These are phyloP conservation scores for Danaus melanippus DNA, from an alignment of 1,140 invertebrate genomes.

Conservation along the genomic window DNA sequence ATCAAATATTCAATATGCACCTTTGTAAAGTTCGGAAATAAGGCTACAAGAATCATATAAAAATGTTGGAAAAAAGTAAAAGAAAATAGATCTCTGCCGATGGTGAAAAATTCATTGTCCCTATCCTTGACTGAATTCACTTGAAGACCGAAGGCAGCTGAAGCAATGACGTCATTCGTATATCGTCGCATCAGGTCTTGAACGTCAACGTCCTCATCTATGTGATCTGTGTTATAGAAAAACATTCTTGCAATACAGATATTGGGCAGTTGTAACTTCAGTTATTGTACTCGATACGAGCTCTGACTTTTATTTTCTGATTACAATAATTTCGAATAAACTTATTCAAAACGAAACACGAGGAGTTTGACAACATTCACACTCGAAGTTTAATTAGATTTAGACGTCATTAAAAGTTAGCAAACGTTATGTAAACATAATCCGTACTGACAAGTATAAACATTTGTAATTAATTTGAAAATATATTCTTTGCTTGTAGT, in stretches of 20 bases:
- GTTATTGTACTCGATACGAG: too few species aligned
- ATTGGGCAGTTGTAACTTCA: too few species aligned
- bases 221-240: constrained; percentile 18
- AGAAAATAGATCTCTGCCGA: too few species aligned
- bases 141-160: too few species aligned
- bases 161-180: constrained; percentile 75
- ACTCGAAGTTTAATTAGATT: constrained; percentile 16
- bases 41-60: too few species aligned
- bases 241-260: too few species aligned
- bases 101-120: too few species aligned
- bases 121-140: too few species aligned
- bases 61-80: too few species aligned
- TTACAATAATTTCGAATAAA: constrained; percentile 10
- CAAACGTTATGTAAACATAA: constrained; percentile 1
- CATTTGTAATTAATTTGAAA: constrained; percentile 9
- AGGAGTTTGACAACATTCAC: constrained; percentile 10
- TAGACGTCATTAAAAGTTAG: constrained; percentile 14
- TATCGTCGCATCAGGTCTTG: constrained; percentile 53
- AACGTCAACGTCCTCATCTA: constrained; percentile 31
- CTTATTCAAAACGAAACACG: background rate
- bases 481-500: constrained; percentile 7
- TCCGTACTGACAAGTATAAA: background rate
- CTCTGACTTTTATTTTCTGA: background rate
- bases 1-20: too few species aligned
- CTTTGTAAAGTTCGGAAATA: too few species aligned